Evolutionary conservation across 2,888 invertebrate genomes (phyloP), one percentile per base, ranked within the genome.

Genomic region (Lithophane ornitopus): DNA sequence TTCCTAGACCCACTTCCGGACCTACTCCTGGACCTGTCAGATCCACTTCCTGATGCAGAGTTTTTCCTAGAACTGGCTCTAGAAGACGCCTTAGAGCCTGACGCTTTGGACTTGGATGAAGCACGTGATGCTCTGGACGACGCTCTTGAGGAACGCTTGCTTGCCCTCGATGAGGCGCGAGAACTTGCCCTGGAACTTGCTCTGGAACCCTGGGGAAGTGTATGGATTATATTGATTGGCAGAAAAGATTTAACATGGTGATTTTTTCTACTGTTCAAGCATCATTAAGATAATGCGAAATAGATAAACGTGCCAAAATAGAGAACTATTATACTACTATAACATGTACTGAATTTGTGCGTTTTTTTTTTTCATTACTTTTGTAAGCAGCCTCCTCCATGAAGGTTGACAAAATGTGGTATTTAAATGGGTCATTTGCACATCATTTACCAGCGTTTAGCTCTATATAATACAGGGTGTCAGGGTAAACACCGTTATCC

Each of bases 1-100:
- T 93, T 93, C 91, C 92, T 92, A 22, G 96, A 96, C 0, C 95
- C 96, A 85, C 96, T 96, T 0, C 85, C 89, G 0, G 96, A 96
- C 0, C 95, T 89, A 85, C 95, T 96, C 65, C 93, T 93, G 4
- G 96, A 95, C 49, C 93, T 90, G 3, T 91, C 94, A 1, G 95
- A 94, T 12, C 92, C 95, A 65, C 94, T 94, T 0, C 90, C 93
- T 0, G 94, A 94, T 2, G 88, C 92, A 1, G 95, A 95, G 56
- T 91, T 91, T 58, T 85, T 85, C 67, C 92, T 90, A 7, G 95
- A 94, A 75, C 94, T 93, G 28, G 94, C 95, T 12, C 89, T 87
- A 0, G 95, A 95, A 0, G 94, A 94, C 0, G 93, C 93, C 80
- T 92, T 92, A 11, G 95, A 95, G 16, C 93, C 94, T 8, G 95